Percentiles rank a stretch among this genome's conserved stretches.
phyloP scores from a whole-genome alignment of 2,888 invertebrate genomes.

The Trypoxylon attenuatum region DNA sequence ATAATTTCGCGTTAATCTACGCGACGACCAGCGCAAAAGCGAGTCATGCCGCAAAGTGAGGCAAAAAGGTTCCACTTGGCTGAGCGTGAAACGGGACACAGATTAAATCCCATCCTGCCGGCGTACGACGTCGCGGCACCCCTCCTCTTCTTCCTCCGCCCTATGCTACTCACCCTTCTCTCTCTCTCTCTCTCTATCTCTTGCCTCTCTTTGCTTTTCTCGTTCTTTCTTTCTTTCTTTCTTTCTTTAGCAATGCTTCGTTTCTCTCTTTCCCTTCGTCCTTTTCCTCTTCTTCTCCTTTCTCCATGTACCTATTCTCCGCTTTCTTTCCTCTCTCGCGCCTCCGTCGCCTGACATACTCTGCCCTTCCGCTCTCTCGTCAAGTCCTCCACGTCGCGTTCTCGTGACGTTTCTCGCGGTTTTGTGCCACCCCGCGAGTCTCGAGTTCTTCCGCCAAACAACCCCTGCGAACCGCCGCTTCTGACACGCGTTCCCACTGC shows the following conservation, averaged over 20 bases:
- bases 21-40: slow-evolving; percentile 73
- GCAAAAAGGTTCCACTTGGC: slow-evolving; percentile 76
- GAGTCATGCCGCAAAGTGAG: slow-evolving; percentile 73
- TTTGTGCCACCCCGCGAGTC: slow-evolving; percentile 8
- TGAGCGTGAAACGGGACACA: slow-evolving; percentile 78
- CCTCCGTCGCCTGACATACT: slow-evolving; percentile 15
- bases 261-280: slow-evolving; percentile 4
- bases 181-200: slow-evolving; percentile 5
- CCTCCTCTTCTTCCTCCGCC: slow-evolving; percentile 45
- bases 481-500: slow-evolving; percentile 32
- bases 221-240: slow-evolving; percentile 7
- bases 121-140: slow-evolving; percentile 67
- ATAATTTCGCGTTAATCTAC: slow-evolving; percentile 77
- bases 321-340: slow-evolving; percentile 1
- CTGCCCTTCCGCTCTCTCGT: slow-evolving; percentile 9
- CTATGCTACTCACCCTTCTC: slow-evolving; percentile 26
- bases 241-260: slow-evolving; percentile 5
- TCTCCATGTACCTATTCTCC: slow-evolving; percentile 7
- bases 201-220: slow-evolving; percentile 2
- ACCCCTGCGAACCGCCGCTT: slow-evolving; percentile 45
- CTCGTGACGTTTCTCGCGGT: neutral
- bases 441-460: slow-evolving; percentile 59
- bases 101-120: slow-evolving; percentile 77
- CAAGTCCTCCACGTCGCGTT: slow-evolving; percentile 27
- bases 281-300: slow-evolving; percentile 5